A percentile compares a stretch with the other conserved stretches of the same genome.
These are phyloP conservation scores for Catharus fuscescens DNA, from an alignment of 2,113 vertebrate genomes.

Conservation along the genomic window DNA sequence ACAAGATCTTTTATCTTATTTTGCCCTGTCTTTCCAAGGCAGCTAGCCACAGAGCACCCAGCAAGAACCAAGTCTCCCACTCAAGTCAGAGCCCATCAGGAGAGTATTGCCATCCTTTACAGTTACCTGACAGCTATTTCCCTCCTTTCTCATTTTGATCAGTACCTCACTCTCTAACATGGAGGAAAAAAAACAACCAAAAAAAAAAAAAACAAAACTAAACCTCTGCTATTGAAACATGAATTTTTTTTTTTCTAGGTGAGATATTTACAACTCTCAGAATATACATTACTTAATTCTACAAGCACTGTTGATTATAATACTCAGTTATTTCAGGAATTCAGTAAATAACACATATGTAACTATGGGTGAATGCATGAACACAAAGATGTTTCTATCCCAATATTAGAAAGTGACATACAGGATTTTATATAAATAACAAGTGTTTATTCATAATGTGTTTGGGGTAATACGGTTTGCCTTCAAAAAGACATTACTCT, in stretches of 20 bases:
- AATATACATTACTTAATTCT: neutral
- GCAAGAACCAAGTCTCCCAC: neutral
- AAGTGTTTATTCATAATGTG: neutral
- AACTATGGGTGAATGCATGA: neutral
- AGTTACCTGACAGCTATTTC: neutral
- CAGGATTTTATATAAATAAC: neutral
- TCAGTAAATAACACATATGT: accelerated
- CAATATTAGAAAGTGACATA: neutral
- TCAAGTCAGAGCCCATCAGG: neutral
- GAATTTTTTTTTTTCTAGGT: neutral
- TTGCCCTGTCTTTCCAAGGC: neutral
- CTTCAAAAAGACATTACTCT: neutral
- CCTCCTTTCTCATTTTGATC: neutral
- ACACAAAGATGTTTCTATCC: neutral
- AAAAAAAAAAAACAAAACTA: neutral
- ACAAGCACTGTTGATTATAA: neutral
- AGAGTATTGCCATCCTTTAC: neutral
- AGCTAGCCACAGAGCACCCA: neutral
- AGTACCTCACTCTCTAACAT: accelerated
- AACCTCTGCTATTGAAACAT: neutral
- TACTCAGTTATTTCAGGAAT: neutral
- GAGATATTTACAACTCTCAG: neutral
- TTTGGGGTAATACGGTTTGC: neutral
- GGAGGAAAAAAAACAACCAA: neutral
- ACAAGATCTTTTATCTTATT: neutral